phyloP scores from a whole-genome alignment of 1,140 invertebrate genomes.

The Ceratosolen solmsi region DNA sequence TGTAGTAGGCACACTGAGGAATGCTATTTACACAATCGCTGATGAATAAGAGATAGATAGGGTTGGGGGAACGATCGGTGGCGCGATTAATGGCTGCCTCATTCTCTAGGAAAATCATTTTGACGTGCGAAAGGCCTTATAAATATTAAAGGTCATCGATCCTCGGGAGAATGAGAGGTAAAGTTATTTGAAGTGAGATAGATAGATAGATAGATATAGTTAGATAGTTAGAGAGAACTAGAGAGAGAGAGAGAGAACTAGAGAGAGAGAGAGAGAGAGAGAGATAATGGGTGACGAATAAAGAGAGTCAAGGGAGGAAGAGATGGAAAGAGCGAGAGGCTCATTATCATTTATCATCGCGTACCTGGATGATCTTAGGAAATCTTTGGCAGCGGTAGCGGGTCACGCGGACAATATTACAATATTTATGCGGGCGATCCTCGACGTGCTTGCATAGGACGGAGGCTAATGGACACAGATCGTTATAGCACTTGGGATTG shows the following conservation, averaged over 20 bases:
- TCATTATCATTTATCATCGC: not conserved
- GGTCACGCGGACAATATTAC: not conserved
- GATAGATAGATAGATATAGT: too few species aligned
- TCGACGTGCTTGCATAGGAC: not conserved
- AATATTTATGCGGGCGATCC: not conserved
- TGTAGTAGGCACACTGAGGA: too few species aligned
- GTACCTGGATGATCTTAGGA: not conserved
- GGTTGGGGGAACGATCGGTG: too few species aligned
- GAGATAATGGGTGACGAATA: too few species aligned
- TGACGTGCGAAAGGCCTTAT: too few species aligned
- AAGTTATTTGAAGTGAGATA: too few species aligned
- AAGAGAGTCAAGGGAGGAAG: not conserved
- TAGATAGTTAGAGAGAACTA: not conserved
- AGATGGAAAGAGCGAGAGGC: not conserved
- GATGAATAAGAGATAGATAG: too few species aligned
- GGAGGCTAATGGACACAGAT: not conserved
- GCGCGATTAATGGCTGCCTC: not conserved
- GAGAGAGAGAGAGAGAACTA: not conserved
- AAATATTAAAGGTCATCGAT: too few species aligned
- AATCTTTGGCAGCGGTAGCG: too few species aligned
- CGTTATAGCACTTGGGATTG: not conserved
- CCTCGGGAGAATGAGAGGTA: too few species aligned
- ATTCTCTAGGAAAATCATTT: too few species aligned
- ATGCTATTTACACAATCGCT: too few species aligned
- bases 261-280: slow-evolving; percentile 3